phyloP scores from a whole-genome alignment of 2,888 invertebrate species.

The Drosophila atripex region DNA sequence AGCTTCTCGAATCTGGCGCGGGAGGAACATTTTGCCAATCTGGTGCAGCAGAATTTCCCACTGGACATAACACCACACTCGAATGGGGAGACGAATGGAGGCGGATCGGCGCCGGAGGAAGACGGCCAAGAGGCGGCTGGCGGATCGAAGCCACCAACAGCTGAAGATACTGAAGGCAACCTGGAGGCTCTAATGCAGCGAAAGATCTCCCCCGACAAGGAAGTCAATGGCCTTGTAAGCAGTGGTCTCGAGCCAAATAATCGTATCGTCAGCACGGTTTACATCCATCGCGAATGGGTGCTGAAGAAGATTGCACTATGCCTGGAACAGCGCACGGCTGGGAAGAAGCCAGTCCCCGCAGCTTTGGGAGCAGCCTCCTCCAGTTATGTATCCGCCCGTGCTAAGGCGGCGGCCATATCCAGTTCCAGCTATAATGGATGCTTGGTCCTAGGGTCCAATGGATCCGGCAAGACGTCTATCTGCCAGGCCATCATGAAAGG shows the following conservation, averaged over 20 bases:
- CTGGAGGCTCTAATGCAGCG: conserved; percentile 82
- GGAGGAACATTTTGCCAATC: conserved; percentile 84
- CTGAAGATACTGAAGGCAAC: conserved; percentile 80
- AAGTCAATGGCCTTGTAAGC: conserved; percentile 76
- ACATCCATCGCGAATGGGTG: conserved; percentile 93
- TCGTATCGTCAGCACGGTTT: conserved; percentile 75
- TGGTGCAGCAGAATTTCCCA: conserved; percentile 84
- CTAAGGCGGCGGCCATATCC: conserved; percentile 80
- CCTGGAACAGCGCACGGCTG: conserved; percentile 93
- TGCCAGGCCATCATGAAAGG: conserved; percentile 88
- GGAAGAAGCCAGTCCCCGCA: conserved; percentile 86
- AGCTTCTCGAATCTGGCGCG: conserved; percentile 84
- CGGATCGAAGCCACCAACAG: conserved; percentile 26
- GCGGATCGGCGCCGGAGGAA: conserved; percentile 68
- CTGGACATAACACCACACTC: conserved; percentile 64
- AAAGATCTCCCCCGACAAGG: conserved; percentile 83
- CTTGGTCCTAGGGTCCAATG: conserved; percentile 94
- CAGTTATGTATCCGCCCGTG: conserved; percentile 76
- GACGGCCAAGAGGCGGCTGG: conserved; percentile 59
- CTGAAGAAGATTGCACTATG: conserved; percentile 96
- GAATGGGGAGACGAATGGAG: conserved; percentile 54
- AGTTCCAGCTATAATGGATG: conserved; percentile 88
- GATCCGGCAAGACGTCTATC: conserved; percentile 96
- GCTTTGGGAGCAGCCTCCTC: conserved; percentile 61
- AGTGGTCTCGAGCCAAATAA: conserved; percentile 43